These are phyloP conservation scores for Scaptomyza parva DNA, from an alignment of 2,888 invertebrate species.

Conservation along the genomic window DNA sequence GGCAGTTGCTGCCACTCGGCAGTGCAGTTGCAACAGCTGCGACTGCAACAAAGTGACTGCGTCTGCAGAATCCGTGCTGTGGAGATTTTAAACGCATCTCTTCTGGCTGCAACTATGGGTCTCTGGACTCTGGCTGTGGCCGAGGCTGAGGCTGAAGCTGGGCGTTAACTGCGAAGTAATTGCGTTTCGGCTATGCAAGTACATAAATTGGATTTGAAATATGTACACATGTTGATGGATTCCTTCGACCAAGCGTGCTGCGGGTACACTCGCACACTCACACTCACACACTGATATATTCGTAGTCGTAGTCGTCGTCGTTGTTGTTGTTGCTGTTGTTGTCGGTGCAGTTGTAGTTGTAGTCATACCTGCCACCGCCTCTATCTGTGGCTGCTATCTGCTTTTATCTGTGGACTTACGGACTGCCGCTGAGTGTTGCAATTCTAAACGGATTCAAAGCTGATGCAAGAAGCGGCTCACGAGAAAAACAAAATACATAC, in stretches of 20 bases:
- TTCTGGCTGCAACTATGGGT: conserved; percentile 21
- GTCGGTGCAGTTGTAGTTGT: neutral
- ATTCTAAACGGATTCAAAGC: conserved; percentile 60
- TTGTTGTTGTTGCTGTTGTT: neutral
- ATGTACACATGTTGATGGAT: conserved; percentile 80
- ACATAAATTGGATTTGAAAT: conserved; percentile 81
- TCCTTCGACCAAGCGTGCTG: conserved; percentile 59
- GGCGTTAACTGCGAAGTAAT: conserved; percentile 79
- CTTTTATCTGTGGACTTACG: conserved; percentile 30
- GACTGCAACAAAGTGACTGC: conserved; percentile 1
- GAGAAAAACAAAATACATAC: conserved; percentile 3
- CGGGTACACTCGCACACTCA: conserved; percentile 38
- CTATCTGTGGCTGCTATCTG: conserved; percentile 54
- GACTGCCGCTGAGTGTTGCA: conserved; percentile 69
- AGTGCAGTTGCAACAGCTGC: conserved; percentile 33
- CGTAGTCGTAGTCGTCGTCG: neutral
- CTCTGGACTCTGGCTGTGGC: conserved; percentile 6
- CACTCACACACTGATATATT: neutral
- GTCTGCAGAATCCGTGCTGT: conserved; percentile 12
- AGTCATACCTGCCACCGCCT: conserved; percentile 46
- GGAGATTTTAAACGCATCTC: conserved; percentile 63
- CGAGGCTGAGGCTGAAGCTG: conserved; percentile 56
- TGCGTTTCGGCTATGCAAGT: conserved; percentile 79
- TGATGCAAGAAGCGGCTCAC: conserved; percentile 36
- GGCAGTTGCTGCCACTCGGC: conserved; percentile 66